Conservation (phyloP, 2,797 vertebrate genomes). For the Perodicticus potto region DNA sequence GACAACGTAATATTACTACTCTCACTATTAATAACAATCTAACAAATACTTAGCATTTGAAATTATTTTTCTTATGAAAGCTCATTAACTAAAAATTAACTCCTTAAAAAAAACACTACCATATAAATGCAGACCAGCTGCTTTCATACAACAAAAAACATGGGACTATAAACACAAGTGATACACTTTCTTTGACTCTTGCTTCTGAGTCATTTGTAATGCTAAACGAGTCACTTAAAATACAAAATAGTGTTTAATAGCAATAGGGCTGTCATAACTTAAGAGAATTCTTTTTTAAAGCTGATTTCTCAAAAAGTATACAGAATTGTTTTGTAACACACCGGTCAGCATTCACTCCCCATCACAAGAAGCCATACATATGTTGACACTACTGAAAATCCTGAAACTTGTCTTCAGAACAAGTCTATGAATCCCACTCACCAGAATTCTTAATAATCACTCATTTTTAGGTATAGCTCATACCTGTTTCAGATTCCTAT, state of each 20-base stretch:
- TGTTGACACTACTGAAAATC: not conserved
- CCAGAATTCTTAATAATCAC: not conserved
- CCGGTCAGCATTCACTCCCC: not conserved
- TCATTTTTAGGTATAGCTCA: not conserved
- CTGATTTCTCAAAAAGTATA: slow-evolving; percentile 19
- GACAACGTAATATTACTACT: slow-evolving; percentile 39
- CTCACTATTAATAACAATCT: slow-evolving; percentile 51
- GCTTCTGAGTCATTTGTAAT: slow-evolving; percentile 60
- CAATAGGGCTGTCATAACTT: slow-evolving; percentile 65
- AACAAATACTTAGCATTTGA: slow-evolving; percentile 56
- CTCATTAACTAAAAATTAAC: slow-evolving; percentile 70
- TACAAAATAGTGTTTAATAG: slow-evolving; percentile 61
- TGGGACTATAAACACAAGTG: not conserved
- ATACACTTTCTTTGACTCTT: not conserved
- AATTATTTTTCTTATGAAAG: slow-evolving; percentile 73
- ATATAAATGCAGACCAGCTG: slow-evolving; percentile 47
- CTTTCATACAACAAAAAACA: slow-evolving; percentile 14
- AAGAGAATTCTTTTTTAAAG: not conserved
- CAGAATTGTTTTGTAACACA: slow-evolving; percentile 3
- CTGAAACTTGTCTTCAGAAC: not conserved
- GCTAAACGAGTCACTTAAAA: slow-evolving; percentile 69
- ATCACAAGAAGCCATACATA: not conserved
- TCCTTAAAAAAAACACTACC: slow-evolving; percentile 29
- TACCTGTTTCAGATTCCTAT: not conserved
- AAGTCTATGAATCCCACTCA: not conserved